Evolutionary conservation across 2,888 invertebrate species (phyloP).

Genomic region (Stegana nigrithorax): DNA sequence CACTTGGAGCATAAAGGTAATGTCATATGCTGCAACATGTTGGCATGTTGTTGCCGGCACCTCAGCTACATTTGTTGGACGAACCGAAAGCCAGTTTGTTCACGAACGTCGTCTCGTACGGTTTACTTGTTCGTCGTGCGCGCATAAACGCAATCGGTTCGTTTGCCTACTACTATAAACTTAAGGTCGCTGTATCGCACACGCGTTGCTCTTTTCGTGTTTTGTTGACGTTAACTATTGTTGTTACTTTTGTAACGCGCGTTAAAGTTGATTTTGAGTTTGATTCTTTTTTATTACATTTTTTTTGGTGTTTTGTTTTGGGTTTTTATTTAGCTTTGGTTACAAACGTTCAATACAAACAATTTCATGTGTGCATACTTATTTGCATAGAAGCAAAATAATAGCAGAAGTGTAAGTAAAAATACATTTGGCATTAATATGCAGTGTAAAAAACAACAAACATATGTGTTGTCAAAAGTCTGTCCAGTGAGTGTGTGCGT

Average conservation of each 20-base stretch:
- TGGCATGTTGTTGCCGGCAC: background rate
- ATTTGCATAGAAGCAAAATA: background rate
- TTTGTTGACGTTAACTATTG: background rate
- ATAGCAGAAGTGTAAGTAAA: too few relatives aligned
- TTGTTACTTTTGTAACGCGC: background rate
- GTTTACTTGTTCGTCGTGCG: constrained; percentile 30
- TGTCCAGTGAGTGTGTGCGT: background rate
- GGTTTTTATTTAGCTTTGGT: background rate
- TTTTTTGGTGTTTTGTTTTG: background rate
- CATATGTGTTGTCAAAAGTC: background rate
- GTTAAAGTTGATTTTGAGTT: background rate
- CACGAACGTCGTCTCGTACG: constrained; percentile 47
- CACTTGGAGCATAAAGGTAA: too few relatives aligned
- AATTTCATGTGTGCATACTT: background rate
- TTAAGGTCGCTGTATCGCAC: background rate
- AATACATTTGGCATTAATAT: background rate
- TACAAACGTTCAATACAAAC: background rate
- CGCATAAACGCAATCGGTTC: background rate
- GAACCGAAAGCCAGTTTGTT: constrained; percentile 44
- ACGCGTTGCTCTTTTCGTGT: background rate
- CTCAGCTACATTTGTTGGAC: background rate
- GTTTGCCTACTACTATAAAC: background rate
- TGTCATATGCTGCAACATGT: background rate
- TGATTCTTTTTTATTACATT: too few relatives aligned
- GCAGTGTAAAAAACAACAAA: background rate